These are phyloP conservation scores for Phoxinus phoxinus DNA, from an alignment of 2,113 vertebrate genomes.

Conservation along the genomic window DNA sequence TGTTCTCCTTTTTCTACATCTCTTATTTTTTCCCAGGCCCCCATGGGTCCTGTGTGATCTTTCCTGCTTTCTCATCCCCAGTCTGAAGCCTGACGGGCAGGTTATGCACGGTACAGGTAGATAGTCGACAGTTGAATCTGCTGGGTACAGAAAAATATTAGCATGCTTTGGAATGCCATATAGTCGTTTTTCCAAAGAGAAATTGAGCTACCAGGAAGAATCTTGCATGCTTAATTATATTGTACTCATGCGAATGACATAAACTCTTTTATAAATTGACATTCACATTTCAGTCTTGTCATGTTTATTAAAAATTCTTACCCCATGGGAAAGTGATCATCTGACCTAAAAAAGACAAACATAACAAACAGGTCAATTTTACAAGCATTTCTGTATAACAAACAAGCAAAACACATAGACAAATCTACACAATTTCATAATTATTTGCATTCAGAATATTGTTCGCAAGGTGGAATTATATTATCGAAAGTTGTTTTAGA, in stretches of 20 bases:
- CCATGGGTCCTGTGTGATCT: not conserved
- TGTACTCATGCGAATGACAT: not conserved
- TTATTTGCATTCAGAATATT: too few relatives aligned
- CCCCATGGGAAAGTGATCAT: fast-evolving
- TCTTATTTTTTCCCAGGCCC: conserved; percentile 63
- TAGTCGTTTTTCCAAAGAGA: too few relatives aligned
- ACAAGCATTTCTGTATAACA: not conserved
- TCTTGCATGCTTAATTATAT: not conserved
- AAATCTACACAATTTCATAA: not conserved
- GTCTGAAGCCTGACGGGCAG: conserved; percentile 47
- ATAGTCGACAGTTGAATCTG: fast-evolving
- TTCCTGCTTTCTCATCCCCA: conserved; percentile 63
- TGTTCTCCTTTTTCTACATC: not conserved
- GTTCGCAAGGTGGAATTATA: too few relatives aligned
- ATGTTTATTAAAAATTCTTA: not conserved
- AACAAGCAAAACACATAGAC: not conserved
- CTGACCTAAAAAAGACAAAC: not conserved
- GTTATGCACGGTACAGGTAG: conserved; percentile 39
- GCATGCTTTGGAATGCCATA: not conserved
- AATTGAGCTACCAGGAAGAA: not conserved
- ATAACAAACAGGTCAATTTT: not conserved
- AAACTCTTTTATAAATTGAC: not conserved
- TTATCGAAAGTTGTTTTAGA: too few relatives aligned
- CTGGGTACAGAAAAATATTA: not conserved
- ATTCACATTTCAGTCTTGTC: not conserved